A percentile compares a stretch with the other conserved stretches of the same genome.
phyloP scores from a whole-genome alignment of 2,888 invertebrate genomes.

The Amphiduros pacificus region DNA sequence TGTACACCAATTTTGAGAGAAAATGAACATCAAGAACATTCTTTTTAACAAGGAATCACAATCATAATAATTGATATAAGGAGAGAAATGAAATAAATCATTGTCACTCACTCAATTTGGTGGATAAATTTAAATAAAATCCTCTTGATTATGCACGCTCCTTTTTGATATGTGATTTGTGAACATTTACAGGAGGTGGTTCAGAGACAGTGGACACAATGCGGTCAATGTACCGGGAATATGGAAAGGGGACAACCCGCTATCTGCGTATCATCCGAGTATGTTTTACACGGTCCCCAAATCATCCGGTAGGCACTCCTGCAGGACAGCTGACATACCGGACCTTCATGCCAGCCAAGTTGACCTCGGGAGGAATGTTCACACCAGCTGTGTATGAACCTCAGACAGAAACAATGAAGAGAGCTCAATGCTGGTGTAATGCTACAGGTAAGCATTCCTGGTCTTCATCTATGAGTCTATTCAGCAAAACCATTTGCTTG shows the following conservation, averaged over 20 bases:
- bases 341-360: background rate
- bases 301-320: background rate
- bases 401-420: background rate
- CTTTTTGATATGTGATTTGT: too few species aligned
- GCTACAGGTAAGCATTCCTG: background rate
- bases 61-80: too few species aligned
- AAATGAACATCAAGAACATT: too few species aligned
- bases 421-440: background rate
- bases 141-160: too few species aligned
- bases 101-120: too few species aligned
- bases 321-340: background rate
- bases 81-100: too few species aligned
- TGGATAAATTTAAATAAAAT: too few species aligned
- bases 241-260: background rate
- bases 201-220: background rate
- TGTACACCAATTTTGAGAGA: too few species aligned
- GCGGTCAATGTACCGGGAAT: background rate
- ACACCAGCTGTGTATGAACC: background rate
- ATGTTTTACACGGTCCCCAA: background rate
- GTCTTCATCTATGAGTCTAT: too few species aligned
- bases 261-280: background rate
- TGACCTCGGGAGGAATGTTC: background rate
- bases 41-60: too few species aligned
- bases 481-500: too few species aligned
- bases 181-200: too few species aligned